Evolutionary conservation across 2,797 vertebrate species (phyloP), one percentile per base, ranked within the genome.

Genomic region (Micromesistius poutassou): DNA sequence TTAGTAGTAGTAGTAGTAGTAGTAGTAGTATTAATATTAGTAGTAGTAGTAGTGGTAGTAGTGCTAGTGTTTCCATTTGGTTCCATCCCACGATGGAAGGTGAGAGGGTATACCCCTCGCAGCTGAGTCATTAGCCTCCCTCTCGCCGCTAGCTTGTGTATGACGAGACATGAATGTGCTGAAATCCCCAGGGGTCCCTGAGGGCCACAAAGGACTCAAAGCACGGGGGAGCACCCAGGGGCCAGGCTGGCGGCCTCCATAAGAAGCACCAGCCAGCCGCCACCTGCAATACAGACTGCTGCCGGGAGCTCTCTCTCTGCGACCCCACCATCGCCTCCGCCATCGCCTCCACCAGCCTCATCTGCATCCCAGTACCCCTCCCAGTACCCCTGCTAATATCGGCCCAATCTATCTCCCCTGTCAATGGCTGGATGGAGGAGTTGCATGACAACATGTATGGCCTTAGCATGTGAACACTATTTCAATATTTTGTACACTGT

Each of bases 281-380:
- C 93, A 94, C 93, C 93, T 94, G 93, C 93, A 94, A 28, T 92
- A 83, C 88, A 94, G 91, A 83, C 87, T 85, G 89, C 88, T 80
- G 80, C 87, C 87, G 36, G 90, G 87, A 87, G 84, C 87, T 78
- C 80, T 87, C 30, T 16, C 42, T 46, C 71, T 30, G n/a, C 70
- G 76, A 68, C 55, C 78, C 14, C 81, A 75, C 71, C n/a, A 71
- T 82, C 36, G 73, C 40, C 82, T 6, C 73, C 75, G 33, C 30
- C 38, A 42, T 28, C 9, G 70, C 84, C 82, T 82, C 76, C 82
- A 85, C 83, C 84, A 84, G 79, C 79, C 89, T 92, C 91, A 92
- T 93, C 91, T 92, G 90, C 90, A 92, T 90, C 88, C 85, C 84
- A 84, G 88, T 90, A 87, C 90, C 77, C 83, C 89, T 8, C 89